Conservation (phyloP, 1,140 invertebrate species). For the Drosophila neocordata region DNA sequence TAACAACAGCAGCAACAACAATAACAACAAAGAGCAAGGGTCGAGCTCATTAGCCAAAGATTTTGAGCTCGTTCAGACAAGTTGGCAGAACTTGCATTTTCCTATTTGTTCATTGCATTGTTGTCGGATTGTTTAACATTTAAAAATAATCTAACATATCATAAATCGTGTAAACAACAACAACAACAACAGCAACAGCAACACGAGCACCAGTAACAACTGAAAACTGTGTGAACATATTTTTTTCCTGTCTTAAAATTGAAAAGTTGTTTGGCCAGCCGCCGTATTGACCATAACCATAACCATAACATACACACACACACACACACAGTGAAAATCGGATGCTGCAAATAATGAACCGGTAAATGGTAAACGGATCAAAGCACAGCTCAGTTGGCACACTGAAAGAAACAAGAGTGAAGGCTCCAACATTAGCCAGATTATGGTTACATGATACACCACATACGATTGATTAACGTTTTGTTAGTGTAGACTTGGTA, state of each 20-base stretch:
- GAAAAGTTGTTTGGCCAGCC: constrained; percentile 77
- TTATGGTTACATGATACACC: not conserved
- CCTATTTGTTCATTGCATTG: constrained; percentile 27
- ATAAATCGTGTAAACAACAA: constrained; percentile 65
- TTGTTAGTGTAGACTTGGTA: constrained; percentile 30
- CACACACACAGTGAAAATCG: constrained; percentile 27
- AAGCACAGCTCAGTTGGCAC: not conserved
- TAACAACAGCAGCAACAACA: not conserved
- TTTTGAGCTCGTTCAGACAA: constrained; percentile 32
- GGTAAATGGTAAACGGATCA: constrained; percentile 65
- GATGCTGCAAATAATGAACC: constrained; percentile 29
- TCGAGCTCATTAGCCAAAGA: constrained; percentile 55
- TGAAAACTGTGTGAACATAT: constrained; percentile 75
- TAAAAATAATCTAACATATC: constrained; percentile 56
- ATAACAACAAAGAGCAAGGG: constrained; percentile 59
- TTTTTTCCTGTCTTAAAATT: constrained; percentile 52
- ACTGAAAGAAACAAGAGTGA: not conserved
- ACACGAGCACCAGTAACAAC: constrained; percentile 17
- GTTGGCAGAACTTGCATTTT: constrained; percentile 20
- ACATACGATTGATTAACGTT: not conserved
- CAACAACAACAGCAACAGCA: constrained; percentile 36
- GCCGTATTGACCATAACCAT: constrained; percentile 71
- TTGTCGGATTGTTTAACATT: constrained; percentile 69
- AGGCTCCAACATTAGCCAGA: not conserved
- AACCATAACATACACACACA: constrained; percentile 25